Percentiles rank a stretch among this genome's conserved stretches.
These are phyloP conservation scores for Sebastes vulpes DNA, from an alignment of 2,797 vertebrate genomes.

Conservation along the genomic window DNA sequence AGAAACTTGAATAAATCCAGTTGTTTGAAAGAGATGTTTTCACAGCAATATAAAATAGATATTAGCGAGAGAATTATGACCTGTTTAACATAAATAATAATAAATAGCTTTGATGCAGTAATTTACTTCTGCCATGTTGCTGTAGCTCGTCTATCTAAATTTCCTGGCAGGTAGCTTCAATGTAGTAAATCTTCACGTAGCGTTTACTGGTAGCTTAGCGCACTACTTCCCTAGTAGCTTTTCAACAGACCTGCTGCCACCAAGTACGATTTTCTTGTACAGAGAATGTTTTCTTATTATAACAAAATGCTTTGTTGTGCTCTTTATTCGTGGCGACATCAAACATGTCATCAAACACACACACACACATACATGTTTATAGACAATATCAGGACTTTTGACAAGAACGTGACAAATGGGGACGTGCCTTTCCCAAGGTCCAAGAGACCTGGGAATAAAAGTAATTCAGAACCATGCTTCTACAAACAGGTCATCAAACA, in stretches of 20 bases:
- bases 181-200: not conserved
- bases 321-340: not conserved
- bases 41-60: too few relatives aligned
- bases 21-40: too few relatives aligned
- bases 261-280: too few relatives aligned
- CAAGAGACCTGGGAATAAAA: too few relatives aligned
- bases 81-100: not conserved
- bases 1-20: too few relatives aligned
- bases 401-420: too few relatives aligned
- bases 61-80: too few relatives aligned
- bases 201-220: not conserved
- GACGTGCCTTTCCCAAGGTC: too few relatives aligned
- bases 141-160: not conserved
- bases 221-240: not conserved
- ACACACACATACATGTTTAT: not conserved
- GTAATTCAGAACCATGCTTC: too few relatives aligned
- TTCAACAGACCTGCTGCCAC: too few relatives aligned
- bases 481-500: too few relatives aligned
- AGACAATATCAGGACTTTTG: too few relatives aligned
- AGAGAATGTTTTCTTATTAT: not conserved
- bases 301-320: not conserved
- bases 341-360: not conserved
- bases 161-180: not conserved
- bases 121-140: not conserved
- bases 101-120: not conserved